Percentiles rank a stretch among this genome's conserved stretches.
phyloP scores from a whole-genome alignment of 2,113 vertebrate species.

The Callocephalon fimbriatum region DNA sequence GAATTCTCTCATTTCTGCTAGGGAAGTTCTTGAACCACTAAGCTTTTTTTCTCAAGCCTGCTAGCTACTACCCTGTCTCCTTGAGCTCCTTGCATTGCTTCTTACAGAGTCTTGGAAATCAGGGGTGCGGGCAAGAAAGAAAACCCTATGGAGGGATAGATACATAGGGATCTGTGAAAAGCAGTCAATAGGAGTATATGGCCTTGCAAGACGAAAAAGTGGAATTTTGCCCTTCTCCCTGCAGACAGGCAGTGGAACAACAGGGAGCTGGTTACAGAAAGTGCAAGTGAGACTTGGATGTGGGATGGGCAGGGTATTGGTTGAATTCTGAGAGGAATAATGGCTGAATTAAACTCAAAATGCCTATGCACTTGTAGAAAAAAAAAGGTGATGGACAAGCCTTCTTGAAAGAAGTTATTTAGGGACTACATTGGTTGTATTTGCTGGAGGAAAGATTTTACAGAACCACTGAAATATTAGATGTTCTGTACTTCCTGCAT shows the following conservation, averaged over 20 bases:
- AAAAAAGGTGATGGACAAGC: not conserved
- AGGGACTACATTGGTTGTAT: accelerated
- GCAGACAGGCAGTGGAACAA: not conserved
- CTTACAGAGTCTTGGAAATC: not conserved
- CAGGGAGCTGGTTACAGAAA: not conserved
- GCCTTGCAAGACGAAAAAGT: not conserved
- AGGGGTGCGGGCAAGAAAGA: not conserved
- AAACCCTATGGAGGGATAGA: not conserved
- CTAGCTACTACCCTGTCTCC: not conserved
- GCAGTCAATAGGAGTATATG: not conserved
- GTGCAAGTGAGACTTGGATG: not conserved
- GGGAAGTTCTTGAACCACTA: not conserved
- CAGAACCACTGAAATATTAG: not conserved
- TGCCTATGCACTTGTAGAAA: not conserved
- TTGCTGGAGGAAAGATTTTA: not conserved
- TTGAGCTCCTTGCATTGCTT: not conserved
- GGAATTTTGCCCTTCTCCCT: not conserved
- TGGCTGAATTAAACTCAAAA: not conserved
- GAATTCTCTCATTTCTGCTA: not conserved
- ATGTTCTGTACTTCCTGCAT: accelerated
- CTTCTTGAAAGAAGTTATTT: not conserved
- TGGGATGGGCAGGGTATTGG: not conserved
- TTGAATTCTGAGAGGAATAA: not conserved
- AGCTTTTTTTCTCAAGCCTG: not conserved
- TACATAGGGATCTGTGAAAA: not conserved